phyloP scores from a whole-genome alignment of 2,888 invertebrate species.

The Agrochola lota region DNA sequence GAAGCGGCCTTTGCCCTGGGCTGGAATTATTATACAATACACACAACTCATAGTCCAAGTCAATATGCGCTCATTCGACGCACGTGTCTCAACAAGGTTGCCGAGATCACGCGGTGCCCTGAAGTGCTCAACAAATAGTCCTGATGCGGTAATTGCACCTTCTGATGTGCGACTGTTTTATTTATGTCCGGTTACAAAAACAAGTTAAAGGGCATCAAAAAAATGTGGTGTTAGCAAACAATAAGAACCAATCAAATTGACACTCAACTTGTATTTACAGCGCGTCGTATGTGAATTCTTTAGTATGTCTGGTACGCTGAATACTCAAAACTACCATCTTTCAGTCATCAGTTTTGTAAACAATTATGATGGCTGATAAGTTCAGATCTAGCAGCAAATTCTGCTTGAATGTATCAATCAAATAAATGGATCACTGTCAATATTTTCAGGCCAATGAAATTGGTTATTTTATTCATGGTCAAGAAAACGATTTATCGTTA shows the following conservation, averaged over 20 bases:
- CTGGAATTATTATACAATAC: neutral
- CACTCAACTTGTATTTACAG: neutral
- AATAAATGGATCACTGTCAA: neutral
- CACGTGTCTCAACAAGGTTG: constrained; percentile 33
- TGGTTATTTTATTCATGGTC: constrained; percentile 16
- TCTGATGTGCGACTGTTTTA: constrained; percentile 11
- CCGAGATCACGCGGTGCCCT: constrained; percentile 36
- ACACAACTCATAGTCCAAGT: constrained; percentile 28
- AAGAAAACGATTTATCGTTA: constrained; percentile 7
- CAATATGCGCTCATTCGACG: constrained; percentile 44
- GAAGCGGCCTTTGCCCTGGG: neutral
- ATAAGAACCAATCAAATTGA: neutral
- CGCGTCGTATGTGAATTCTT: neutral
- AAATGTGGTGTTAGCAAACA: neutral
- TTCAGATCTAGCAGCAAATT: neutral
- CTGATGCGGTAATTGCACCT: constrained; percentile 56
- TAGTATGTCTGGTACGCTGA: neutral
- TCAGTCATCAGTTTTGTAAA: neutral
- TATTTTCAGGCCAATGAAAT: neutral
- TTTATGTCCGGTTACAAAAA: constrained; percentile 16
- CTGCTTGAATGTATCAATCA: neutral
- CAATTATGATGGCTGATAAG: neutral
- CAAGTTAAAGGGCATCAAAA: neutral
- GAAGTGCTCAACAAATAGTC: constrained; percentile 60
- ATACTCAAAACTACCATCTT: neutral